Conservation (phyloP, 1,140 invertebrate species). For the Zaprionus nigranus region DNA sequence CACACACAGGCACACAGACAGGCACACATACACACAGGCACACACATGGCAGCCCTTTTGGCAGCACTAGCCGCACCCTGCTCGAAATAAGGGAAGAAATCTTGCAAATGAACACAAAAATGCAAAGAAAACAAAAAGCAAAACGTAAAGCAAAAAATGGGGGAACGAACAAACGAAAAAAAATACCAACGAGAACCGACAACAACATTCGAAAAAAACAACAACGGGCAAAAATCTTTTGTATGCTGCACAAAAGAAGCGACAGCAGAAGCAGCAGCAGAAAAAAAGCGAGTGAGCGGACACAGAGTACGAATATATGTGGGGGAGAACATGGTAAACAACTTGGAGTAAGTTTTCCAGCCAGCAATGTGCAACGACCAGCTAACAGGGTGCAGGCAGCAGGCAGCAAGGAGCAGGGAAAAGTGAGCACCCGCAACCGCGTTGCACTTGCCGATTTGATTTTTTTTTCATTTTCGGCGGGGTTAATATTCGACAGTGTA, state of each 20-base stretch:
- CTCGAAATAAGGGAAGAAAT: constrained; percentile 76
- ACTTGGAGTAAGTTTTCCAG: constrained; percentile 62
- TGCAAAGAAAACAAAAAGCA: constrained; percentile 46
- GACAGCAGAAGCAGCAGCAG: constrained; percentile 34
- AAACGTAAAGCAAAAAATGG: constrained; percentile 19
- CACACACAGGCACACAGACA: constrained; percentile 24
- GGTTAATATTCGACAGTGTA: constrained; percentile 40
- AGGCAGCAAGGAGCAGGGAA: not conserved
- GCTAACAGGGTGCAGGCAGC: not conserved
- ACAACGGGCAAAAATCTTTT: constrained; percentile 74
- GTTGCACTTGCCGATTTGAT: not conserved
- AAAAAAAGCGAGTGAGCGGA: constrained; percentile 21
- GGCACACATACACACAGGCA: not conserved
- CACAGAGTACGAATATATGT: constrained; percentile 6
- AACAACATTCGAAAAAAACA: constrained; percentile 65
- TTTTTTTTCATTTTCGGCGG: constrained; percentile 30
- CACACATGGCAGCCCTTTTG: constrained; percentile 41
- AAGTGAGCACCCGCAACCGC: not conserved
- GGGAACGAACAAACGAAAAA: constrained; percentile 4
- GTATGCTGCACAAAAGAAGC: constrained; percentile 75
- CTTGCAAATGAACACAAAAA: constrained; percentile 80
- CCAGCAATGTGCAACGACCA: constrained; percentile 10
- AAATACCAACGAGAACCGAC: constrained; percentile 1
- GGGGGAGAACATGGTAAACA: constrained; percentile 53
- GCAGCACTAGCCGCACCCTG: constrained; percentile 35